Conservation (phyloP, 2,888 invertebrate species). For the Aethes cnicana region DNA sequence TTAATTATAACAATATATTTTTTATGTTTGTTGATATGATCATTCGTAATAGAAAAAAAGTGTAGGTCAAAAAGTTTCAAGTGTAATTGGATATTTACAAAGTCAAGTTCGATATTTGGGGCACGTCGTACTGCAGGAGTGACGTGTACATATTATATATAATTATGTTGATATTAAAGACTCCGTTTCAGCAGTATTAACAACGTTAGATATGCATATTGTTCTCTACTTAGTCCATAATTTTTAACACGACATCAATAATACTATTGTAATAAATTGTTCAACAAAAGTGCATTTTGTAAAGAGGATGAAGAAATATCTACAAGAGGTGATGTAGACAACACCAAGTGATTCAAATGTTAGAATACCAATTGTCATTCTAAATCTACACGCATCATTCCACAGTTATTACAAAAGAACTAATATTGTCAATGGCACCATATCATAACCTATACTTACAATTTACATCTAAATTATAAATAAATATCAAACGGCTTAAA, state of each 20-base stretch:
- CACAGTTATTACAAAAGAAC: slow-evolving; percentile 52
- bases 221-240: slow-evolving; percentile 3
- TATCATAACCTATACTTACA: slow-evolving; percentile 37
- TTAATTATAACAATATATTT: slow-evolving; percentile 25
- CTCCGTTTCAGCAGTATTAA: not conserved
- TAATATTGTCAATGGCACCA: slow-evolving; percentile 77
- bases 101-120: slow-evolving; percentile 15
- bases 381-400: slow-evolving; percentile 33
- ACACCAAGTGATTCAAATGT: slow-evolving; percentile 11
- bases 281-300: slow-evolving; percentile 22
- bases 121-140: slow-evolving; percentile 11
- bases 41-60: slow-evolving; percentile 21
- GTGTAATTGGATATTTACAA: slow-evolving; percentile 16
- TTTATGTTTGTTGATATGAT: slow-evolving; percentile 25
- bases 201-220: slow-evolving; percentile 13
- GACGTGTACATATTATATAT: too few relatives aligned
- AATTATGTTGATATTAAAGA: too few relatives aligned
- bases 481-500: slow-evolving; percentile 3
- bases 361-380: slow-evolving; percentile 38
- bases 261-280: slow-evolving; percentile 7
- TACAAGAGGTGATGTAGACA: slow-evolving; percentile 19
- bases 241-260: slow-evolving; percentile 2
- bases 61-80: slow-evolving; percentile 12
- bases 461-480: slow-evolving; percentile 33
- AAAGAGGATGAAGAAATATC: slow-evolving; percentile 12